These are phyloP conservation scores for Volucella bombylans DNA, from an alignment of 2,888 invertebrate genomes.

Conservation along the genomic window DNA sequence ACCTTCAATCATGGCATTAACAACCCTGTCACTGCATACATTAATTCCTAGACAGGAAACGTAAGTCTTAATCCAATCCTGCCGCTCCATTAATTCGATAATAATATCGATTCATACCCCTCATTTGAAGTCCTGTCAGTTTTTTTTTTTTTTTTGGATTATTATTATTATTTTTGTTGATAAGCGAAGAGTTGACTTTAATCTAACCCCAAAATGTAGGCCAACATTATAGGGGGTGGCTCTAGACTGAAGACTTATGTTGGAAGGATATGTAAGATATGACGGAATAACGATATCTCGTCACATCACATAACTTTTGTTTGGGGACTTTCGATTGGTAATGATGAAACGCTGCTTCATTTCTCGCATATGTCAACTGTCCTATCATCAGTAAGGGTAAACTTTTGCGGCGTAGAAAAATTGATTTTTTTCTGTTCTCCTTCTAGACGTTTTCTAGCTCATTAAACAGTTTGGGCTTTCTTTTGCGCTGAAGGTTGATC, in stretches of 20 bases:
- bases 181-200: conserved; percentile 22
- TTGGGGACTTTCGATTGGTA: neutral
- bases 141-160: conserved; percentile 16
- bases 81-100: conserved; percentile 68
- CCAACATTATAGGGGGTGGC: neutral
- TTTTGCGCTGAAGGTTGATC: conserved; percentile 28
- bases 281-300: conserved; percentile 52
- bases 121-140: conserved; percentile 56
- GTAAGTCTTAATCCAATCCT: conserved; percentile 71
- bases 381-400: conserved; percentile 66
- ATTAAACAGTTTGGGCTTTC: conserved; percentile 25
- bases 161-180: conserved; percentile 7
- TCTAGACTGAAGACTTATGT: neutral
- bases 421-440: conserved; percentile 17
- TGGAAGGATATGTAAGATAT: conserved; percentile 39
- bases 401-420: conserved; percentile 48
- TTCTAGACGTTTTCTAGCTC: conserved; percentile 32
- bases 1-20: conserved; percentile 65
- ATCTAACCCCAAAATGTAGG: conserved; percentile 32
- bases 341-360: conserved; percentile 51
- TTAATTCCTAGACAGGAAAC: conserved; percentile 59
- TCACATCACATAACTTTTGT: conserved; percentile 50
- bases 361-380: conserved; percentile 48
- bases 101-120: conserved; percentile 70
- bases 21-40: conserved; percentile 61